A percentile compares a stretch with the other conserved stretches of the same genome.
These are phyloP conservation scores for Willisornis vidua DNA, from an alignment of 2,113 vertebrate species.

Conservation along the genomic window DNA sequence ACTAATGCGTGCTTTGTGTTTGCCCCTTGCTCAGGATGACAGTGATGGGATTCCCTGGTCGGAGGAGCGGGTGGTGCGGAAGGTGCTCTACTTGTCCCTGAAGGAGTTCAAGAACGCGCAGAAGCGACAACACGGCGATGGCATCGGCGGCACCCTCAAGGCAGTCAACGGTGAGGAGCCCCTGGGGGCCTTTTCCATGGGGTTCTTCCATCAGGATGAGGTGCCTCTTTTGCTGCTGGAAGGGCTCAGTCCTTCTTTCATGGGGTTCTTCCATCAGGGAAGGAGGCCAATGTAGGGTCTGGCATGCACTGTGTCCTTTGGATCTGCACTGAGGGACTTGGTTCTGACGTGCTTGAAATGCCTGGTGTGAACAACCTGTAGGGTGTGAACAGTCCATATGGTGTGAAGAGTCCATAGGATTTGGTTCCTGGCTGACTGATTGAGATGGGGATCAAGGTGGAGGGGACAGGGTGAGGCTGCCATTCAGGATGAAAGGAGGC, in stretches of 20 bases:
- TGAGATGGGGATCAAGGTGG: not conserved
- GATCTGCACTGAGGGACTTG: not conserved
- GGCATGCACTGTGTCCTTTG: not conserved
- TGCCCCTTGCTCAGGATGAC: slow-evolving; percentile 85
- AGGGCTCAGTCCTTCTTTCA: not conserved
- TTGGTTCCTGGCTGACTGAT: not conserved
- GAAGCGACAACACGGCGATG: slow-evolving; percentile 91
- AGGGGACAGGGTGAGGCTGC: not conserved
- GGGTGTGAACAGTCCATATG: not conserved
- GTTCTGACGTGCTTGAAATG: not conserved
- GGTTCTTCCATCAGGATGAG: slow-evolving; percentile 63
- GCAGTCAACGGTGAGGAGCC: slow-evolving; percentile 84
- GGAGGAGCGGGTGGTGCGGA: slow-evolving; percentile 96
- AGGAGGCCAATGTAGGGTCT: not conserved
- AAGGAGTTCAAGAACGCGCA: slow-evolving; percentile 99
- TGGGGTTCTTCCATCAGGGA: not conserved
- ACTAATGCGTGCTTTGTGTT: slow-evolving; percentile 3
- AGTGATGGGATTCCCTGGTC: slow-evolving; percentile 99
- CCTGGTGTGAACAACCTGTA: rapidly evolving
- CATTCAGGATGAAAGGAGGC: not conserved
- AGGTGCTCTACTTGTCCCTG: slow-evolving; percentile 98
- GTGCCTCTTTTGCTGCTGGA: not conserved
- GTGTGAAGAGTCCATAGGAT: not conserved
- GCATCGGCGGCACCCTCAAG: slow-evolving; percentile 84
- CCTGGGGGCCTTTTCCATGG: not conserved